Base-by-base conservation (phyloP, 1,140 invertebrate genomes). In the Drosophila nannoptera region DNA sequence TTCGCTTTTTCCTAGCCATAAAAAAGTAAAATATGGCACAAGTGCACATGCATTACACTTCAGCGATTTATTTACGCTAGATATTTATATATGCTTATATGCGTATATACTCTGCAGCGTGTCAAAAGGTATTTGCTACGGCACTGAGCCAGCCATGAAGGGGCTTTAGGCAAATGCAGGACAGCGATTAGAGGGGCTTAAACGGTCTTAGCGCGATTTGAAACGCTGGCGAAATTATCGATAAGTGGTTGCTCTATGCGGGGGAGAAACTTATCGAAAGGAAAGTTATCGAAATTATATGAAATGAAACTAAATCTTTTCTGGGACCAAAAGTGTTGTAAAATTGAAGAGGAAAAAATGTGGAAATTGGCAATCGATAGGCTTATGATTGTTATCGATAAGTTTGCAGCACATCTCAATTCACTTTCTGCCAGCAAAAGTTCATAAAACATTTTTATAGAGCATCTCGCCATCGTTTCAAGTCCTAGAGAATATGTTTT, bases 21-120 rank as follows among this genome's bases (percentile, higher is more conserved):
- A 64, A 43, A 50, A 31, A 35, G 60, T 60, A 54, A 58, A 29
- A 33, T 49, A 52, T 52, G 32, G 32, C 43, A 45, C 12, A 32
- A 56, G 31, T 45, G 16, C 42, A 9, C 61, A 42, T 66, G 40
- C 62, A 69, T 65, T 71, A 60, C 69, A 60, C 40, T 68, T 42
- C 38, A 62, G 32, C 62, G 16, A 52, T 58, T 60, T 60, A 60
- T 45, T 50, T 66, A 42, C 4, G 12, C n/a, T 12, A 42, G 11
- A 43, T 7, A 43, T 12, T n/a, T 12, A 40, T 40, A 12, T 12
- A 4, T 40, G 12, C 12, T 5, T 40, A 40, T 40, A 9, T 38
- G 8, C 22, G 36, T 42, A 42, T 42, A 42, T 42, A 22, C 22
- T 22, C 22, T 12, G 5, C 40, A 56, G 7, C 16, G 31, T 4